Base-by-base conservation (phyloP, 1,140 invertebrate genomes). In the Drosophila seguyi region DNA sequence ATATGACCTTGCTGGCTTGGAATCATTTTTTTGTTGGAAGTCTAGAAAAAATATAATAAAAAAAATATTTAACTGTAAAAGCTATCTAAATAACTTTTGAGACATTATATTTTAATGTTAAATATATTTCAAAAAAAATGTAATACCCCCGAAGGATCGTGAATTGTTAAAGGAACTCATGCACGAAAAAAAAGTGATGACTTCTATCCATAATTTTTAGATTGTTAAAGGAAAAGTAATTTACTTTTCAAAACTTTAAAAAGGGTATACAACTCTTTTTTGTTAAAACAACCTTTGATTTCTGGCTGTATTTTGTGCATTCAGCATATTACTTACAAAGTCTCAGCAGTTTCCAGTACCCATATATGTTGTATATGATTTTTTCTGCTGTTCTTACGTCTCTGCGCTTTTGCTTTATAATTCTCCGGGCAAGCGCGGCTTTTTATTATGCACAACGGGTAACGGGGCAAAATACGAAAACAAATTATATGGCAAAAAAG, bases 261-360 rank as follows among this genome's bases (percentile, higher is more conserved):
- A n/a, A 29, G 68, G 14, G 68, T 72, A 58, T 48, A 2, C 4
- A 20, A 10, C 18, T 42, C n/a, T n/a, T 22, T 3, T 36, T 27
- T 8, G 16, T 29, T 41, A 16, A 16, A 6, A 13, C 1, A 18
- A 45, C n/a, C 36, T 14, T 22, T 27, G n/a, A 41, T 50, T 52
- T 55, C 31, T 65, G 38, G 60, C 22, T 52, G 27, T 75, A 44
- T 83, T 56, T 69, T 69, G 52, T 53, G 63, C 84, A 88, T 71
- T 83, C 85, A 81, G 73, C 84, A 78, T 88, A 88, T 88, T 68
- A 67, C 85, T 84, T 90, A 78, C 85, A 90, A 84, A 88, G 85
- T 84, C 68, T 80, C 45, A 50, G 53, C 39, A 72, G 58, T 68
- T 72, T 38, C 7, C 41, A 56, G 50, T 61, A 20, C 42, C 25